phyloP scores from a whole-genome alignment of 2,113 vertebrate genomes.

The Oenanthe melanoleuca region DNA sequence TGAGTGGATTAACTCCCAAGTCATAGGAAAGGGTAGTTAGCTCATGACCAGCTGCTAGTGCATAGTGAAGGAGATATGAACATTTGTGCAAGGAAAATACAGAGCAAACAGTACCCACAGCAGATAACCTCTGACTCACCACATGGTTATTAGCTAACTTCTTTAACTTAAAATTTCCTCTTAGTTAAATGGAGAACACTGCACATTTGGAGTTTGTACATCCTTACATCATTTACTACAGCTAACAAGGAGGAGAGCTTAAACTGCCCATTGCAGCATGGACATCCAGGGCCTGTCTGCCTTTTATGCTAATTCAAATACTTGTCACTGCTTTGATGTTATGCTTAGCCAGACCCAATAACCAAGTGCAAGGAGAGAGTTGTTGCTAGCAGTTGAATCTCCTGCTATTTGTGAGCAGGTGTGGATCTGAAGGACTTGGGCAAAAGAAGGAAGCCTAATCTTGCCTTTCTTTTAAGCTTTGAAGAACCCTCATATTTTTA shows the following conservation, averaged over 20 bases:
- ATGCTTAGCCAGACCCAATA: background rate
- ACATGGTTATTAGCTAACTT: background rate
- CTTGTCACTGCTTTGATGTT: background rate
- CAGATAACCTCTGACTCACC: background rate
- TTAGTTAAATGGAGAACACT: background rate
- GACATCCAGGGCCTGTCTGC: background rate
- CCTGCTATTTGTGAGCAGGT: background rate
- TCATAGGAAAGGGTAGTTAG: background rate
- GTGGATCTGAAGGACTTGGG: background rate
- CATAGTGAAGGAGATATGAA: background rate
- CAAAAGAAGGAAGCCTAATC: background rate
- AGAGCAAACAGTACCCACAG: background rate
- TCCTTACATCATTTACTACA: background rate
- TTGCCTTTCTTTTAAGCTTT: background rate
- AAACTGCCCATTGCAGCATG: background rate
- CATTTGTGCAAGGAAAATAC: background rate
- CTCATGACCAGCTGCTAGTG: background rate
- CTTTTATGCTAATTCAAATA: background rate
- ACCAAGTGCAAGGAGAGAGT: background rate
- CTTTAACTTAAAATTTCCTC: background rate
- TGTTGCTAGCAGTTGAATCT: background rate
- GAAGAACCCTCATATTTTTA: background rate
- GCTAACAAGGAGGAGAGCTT: background rate
- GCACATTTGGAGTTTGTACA: background rate
- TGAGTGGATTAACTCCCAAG: background rate